Percentiles rank a stretch among this genome's conserved stretches.
These are phyloP conservation scores for Eupithecia vulgata DNA, from an alignment of 2,888 invertebrate species.

Conservation along the genomic window DNA sequence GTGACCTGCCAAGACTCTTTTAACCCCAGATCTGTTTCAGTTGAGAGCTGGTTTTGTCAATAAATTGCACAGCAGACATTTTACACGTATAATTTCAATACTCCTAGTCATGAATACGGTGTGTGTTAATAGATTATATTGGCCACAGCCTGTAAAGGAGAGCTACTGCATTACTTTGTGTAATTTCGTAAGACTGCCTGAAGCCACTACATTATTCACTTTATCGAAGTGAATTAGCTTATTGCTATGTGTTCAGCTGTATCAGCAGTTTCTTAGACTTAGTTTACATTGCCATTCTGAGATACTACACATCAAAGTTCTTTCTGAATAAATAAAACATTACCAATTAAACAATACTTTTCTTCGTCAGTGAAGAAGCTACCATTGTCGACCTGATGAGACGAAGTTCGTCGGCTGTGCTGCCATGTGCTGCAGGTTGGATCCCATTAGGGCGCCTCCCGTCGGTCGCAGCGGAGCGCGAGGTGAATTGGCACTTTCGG, in stretches of 20 bases:
- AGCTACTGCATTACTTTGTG: background rate
- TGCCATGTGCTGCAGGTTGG: conserved; percentile 14
- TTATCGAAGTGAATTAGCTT: background rate
- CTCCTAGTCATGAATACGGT: conserved; percentile 24
- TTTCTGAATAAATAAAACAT: background rate
- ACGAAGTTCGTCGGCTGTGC: background rate
- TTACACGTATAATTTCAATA: conserved; percentile 19
- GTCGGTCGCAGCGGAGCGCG: conserved; percentile 34
- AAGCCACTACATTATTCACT: background rate
- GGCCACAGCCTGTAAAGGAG: conserved; percentile 3
- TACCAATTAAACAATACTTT: background rate
- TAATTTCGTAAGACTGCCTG: background rate
- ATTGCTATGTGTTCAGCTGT: background rate
- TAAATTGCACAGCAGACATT: background rate
- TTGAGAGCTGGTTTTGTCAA: background rate
- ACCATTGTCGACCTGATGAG: background rate
- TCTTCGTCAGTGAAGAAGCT: background rate
- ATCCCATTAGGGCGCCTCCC: conserved; percentile 36
- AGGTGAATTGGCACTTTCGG: conserved; percentile 52
- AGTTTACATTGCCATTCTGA: background rate
- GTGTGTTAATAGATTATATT: conserved; percentile 37
- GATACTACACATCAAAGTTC: background rate
- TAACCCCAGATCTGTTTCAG: background rate
- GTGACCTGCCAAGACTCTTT: background rate
- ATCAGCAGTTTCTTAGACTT: too few species aligned